Evolutionary conservation across 2,113 vertebrate genomes (phyloP).

Genomic region (Blennius ocellaris): DNA sequence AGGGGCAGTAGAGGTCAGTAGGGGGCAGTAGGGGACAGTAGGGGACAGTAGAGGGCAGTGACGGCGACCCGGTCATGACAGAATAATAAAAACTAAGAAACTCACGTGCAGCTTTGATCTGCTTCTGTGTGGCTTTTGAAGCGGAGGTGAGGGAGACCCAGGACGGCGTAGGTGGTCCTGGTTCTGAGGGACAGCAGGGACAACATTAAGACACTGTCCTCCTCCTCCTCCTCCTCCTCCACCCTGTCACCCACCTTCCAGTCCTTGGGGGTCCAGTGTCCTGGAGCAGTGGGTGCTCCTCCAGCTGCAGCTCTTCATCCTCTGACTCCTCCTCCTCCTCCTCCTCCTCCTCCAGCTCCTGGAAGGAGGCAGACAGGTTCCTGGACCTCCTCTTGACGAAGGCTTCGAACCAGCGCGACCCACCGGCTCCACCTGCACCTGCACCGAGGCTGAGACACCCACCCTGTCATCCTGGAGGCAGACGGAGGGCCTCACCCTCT

Average conservation of each 20-base stretch:
- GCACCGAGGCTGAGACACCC: conserved; percentile 85
- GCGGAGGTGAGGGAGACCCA: conserved; percentile 90
- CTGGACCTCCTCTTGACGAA: conserved; percentile 94
- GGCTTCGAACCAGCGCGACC: conserved; percentile 98
- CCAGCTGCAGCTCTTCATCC: conserved; percentile 94
- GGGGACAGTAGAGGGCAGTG: neutral
- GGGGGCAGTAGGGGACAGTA: neutral
- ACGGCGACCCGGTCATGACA: too few relatives aligned
- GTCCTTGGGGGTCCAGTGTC: conserved; percentile 98
- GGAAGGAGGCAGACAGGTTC: conserved; percentile 94
- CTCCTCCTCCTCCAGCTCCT: conserved; percentile 97
- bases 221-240: too few relatives aligned
- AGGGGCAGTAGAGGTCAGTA: conserved; percentile 7
- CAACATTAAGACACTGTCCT: too few relatives aligned
- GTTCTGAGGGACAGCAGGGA: conserved; percentile 83
- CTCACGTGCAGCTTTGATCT: conserved; percentile 99
- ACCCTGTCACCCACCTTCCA: conserved; percentile 89
- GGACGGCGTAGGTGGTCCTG: conserved; percentile 97
- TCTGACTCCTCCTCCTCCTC: conserved; percentile 94
- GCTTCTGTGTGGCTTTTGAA: conserved; percentile 96
- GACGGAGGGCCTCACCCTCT: neutral
- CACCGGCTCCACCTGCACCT: conserved; percentile 94
- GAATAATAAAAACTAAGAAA: conserved; percentile 52
- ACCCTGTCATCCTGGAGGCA: too few relatives aligned
- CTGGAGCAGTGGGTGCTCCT: conserved; percentile 94